Evolutionary conservation across 1,140 invertebrate genomes (phyloP), one percentile per base, ranked within the genome.

Genomic region (Aphelenchoides besseyi): DNA sequence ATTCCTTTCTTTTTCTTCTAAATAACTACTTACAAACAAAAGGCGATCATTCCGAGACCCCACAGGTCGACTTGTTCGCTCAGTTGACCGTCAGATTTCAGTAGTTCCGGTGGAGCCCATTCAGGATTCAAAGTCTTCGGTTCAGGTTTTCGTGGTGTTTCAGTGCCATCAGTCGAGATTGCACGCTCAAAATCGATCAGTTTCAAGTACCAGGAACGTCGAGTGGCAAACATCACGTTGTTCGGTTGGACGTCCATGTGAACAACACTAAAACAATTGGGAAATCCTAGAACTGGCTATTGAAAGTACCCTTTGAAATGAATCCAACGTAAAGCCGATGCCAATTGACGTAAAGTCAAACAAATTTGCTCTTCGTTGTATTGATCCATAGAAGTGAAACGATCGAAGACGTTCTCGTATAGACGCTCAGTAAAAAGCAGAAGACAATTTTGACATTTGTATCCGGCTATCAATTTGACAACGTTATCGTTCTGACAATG

Each of bases 161-260:
- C 89, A 89, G 79, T 90, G 92, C 79, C 92, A 88, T 35, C 93
- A 90, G 68, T 88, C 87, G 0, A 89, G 89, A 1, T 92, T 0
- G 93, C 90, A 0, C 90, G 90, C 0, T 92, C 92, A 81, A 97
- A 92, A 84, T 98, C 95, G 0, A 93, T 89, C 12, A 98, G 85
- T 86, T 98, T 98, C 1, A 98, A 88, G 59, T 74, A 87, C 85
- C 2, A 93, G 89, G 26, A 90, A 90, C 74, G 88, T 2, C 93
- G 89, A 0, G 91, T 91, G 0, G 90, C 90, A 90, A 97, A 94
- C 0, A 98, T 92, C n/a, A 98, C 88, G 84, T 97, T 98, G 79
- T 95, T 93, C 0, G 95, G 95, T 84, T 97, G 93, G 18, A 99
- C 86, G 84, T 98, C 92, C 29, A 98, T 86, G 85, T 97, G 93